Evolutionary conservation across 2,113 vertebrate species (phyloP).

Genomic region (Sapayoa aenigma): DNA sequence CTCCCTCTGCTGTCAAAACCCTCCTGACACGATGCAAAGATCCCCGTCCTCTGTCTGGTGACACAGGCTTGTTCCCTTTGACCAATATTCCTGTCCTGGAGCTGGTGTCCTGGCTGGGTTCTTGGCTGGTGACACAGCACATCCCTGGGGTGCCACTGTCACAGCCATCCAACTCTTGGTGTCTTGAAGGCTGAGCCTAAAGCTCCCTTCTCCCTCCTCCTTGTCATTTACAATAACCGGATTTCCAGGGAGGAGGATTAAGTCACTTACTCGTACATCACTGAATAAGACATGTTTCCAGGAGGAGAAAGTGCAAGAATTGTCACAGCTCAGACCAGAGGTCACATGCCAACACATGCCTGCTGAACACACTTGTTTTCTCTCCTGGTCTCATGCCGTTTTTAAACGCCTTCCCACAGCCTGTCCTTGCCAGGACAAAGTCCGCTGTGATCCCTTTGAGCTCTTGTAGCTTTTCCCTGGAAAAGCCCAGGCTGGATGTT

Average conservation of each 20-base stretch:
- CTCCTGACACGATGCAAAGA: not conserved
- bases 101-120: not conserved
- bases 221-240: not conserved
- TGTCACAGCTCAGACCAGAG: not conserved
- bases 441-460: not conserved
- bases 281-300: not conserved
- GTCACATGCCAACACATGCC: accelerated
- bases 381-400: not conserved
- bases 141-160: not conserved
- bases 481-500: not conserved
- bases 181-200: not conserved
- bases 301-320: not conserved
- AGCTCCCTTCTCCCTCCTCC: not conserved
- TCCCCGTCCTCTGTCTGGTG: not conserved
- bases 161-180: accelerated
- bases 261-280: not conserved
- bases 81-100: not conserved
- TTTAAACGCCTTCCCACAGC: not conserved
- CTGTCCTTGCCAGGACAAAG: not conserved
- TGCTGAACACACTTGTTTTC: not conserved
- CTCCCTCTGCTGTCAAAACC: slow-evolving; percentile 12
- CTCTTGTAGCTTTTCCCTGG: not conserved
- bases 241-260: not conserved
- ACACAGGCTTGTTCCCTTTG: not conserved
- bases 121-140: not conserved